Evolutionary conservation across 1,140 invertebrate genomes (phyloP).

Genomic region (Drosophila serrata): DNA sequence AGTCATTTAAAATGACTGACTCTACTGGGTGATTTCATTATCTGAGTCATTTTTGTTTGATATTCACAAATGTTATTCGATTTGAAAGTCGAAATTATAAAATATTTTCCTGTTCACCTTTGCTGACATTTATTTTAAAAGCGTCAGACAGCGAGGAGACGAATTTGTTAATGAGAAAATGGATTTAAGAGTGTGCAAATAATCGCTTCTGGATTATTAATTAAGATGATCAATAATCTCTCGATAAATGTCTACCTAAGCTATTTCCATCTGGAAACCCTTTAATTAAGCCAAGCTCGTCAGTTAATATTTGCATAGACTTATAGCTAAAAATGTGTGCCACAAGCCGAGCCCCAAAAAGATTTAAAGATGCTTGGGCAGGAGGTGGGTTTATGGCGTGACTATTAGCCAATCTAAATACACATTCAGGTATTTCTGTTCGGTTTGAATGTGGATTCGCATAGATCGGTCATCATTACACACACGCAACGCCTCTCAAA

Average conservation of each 20-base stretch:
- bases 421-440: slow-evolving; percentile 13
- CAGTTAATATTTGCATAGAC: slow-evolving; percentile 26
- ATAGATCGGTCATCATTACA: slow-evolving; percentile 71
- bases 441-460: slow-evolving; percentile 39
- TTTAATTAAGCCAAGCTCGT: slow-evolving; percentile 11
- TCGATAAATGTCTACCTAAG: not conserved
- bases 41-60: slow-evolving; percentile 20
- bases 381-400: slow-evolving; percentile 48
- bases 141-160: slow-evolving; percentile 2
- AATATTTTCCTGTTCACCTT: slow-evolving; percentile 28
- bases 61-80: slow-evolving; percentile 17
- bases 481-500: slow-evolving; percentile 73
- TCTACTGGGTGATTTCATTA: slow-evolving; percentile 7
- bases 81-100: slow-evolving; percentile 19
- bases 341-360: slow-evolving; percentile 17
- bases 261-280: not conserved
- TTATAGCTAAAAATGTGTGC: slow-evolving; percentile 22
- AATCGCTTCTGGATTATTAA: not conserved
- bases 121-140: slow-evolving; percentile 18
- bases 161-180: not conserved
- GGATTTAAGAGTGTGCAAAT: not conserved
- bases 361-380: slow-evolving; percentile 20
- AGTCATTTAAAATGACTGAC: not conserved
- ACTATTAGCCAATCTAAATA: slow-evolving; percentile 61
- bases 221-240: not conserved